phyloP scores from a whole-genome alignment of 1,140 invertebrate species.

The Gryllus bimaculatus region DNA sequence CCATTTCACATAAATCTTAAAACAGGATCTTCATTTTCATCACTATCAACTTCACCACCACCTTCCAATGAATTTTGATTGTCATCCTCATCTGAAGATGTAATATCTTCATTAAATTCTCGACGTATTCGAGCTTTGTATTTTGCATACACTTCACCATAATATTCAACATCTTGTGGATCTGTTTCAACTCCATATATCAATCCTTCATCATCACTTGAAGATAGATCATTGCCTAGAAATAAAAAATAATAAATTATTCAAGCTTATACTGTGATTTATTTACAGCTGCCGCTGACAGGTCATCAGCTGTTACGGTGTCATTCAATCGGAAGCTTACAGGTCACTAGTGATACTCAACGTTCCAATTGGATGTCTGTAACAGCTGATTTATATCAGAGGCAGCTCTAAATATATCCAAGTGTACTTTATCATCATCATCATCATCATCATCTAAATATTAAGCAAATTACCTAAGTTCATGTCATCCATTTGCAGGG shows the following conservation, averaged over 20 bases:
- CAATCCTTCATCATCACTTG: constrained; percentile 8
- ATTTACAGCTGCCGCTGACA: too few species aligned
- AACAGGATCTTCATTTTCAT: constrained; percentile 14
- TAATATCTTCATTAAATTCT: neutral
- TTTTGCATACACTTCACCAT: constrained; percentile 11
- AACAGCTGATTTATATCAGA: too few species aligned
- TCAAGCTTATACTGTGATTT: too few species aligned
- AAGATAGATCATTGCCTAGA: neutral
- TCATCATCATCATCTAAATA: neutral
- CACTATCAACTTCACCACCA: neutral
- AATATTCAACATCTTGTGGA: constrained; percentile 8
- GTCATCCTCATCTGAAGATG: neutral
- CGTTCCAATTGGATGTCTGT: neutral
- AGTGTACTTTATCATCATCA: neutral
- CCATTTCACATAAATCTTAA: neutral
- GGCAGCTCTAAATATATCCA: too few species aligned
- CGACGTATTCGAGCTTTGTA: neutral
- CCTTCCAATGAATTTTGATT: too few species aligned
- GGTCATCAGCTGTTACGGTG: too few species aligned
- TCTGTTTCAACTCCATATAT: neutral
- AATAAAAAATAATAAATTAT: neutral
- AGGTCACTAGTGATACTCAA: neutral
- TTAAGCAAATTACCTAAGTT: neutral
- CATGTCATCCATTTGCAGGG: constrained; percentile 13
- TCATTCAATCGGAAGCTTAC: too few species aligned